Evolutionary conservation across 2,888 invertebrate species (phyloP), one percentile per base, ranked within the genome.

Genomic region (Diaphora mendica): DNA sequence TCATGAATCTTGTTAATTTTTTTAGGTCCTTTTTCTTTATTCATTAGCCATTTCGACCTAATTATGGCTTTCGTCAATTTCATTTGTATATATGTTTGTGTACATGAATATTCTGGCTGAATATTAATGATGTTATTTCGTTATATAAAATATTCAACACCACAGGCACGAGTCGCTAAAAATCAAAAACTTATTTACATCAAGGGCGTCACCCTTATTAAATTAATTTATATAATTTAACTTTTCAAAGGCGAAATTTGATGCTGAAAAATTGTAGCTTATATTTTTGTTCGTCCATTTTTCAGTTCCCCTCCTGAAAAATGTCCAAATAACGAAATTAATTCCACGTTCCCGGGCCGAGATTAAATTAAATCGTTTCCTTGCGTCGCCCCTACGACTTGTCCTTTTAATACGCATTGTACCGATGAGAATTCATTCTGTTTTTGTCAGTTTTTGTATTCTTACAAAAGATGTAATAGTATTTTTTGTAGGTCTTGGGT

Each of bases 331-430:
- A 89, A 89, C 88, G 83, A 87, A 88, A 89, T 89, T 89, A 89
- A 87, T 88, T 87, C 88, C 82, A 82, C 87, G 85, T 85, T 84
- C 84, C 84, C 82, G 83, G 83, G 82, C 77, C 69, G 77, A 85
- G 89, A 91, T 91, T 91, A 90, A 90, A 91, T 91, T 90, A 90
- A 90, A 90, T 88, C 85, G 86, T 85, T 82, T 85, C 85, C 86
- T 84, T 85, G 86, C 83, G 83, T 83, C 80, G 82, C 79, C 84
- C 82, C 84, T 82, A 81, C 81, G 83, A 79, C 82, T 77, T 78
- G 82, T 79, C 79, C 82, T 78, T 82, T 84, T 83, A 84, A 85
- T 88, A 87, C 85, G 85, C 82, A 86, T 85, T 87, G 85, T 86
- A 86, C 83, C 86, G 77, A 80, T 79, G 79, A 81, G 85, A 84